A percentile compares a stretch with the other conserved stretches of the same genome.
Evolutionary conservation across 2,797 vertebrate genomes (phyloP).

Genomic region (Nyctibius grandis): DNA sequence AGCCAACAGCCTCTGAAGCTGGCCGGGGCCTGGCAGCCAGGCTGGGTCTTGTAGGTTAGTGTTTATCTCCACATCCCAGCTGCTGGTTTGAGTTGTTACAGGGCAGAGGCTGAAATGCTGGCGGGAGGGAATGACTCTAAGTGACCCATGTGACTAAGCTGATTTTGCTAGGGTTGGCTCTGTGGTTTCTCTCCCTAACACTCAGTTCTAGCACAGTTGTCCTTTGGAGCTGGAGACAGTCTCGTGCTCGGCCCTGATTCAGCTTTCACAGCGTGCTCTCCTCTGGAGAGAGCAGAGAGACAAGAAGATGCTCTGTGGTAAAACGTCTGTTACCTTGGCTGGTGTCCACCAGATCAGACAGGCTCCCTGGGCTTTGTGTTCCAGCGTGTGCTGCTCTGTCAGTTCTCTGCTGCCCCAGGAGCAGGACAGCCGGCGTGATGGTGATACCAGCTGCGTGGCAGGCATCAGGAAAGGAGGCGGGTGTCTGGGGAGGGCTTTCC

Average conservation of each 20-base stretch:
- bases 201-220: not conserved
- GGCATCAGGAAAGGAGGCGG: not conserved
- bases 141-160: not conserved
- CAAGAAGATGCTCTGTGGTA: not conserved
- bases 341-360: not conserved
- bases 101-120: not conserved
- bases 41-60: not conserved
- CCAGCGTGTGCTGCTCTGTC: not conserved
- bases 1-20: not conserved
- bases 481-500: rapidly evolving
- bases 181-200: not conserved
- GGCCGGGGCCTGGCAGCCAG: not conserved
- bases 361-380: not conserved
- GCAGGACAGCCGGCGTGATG: no score
- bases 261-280: not conserved
- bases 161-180: not conserved
- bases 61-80: not conserved
- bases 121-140: not conserved
- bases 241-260: not conserved
- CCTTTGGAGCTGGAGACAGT: not conserved
- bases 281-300: not conserved
- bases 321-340: not conserved
- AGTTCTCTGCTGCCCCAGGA: not conserved
- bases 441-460: not conserved
- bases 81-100: not conserved